Conservation (phyloP, 2,797 vertebrate genomes). For the Aphelocoma californica region DNA sequence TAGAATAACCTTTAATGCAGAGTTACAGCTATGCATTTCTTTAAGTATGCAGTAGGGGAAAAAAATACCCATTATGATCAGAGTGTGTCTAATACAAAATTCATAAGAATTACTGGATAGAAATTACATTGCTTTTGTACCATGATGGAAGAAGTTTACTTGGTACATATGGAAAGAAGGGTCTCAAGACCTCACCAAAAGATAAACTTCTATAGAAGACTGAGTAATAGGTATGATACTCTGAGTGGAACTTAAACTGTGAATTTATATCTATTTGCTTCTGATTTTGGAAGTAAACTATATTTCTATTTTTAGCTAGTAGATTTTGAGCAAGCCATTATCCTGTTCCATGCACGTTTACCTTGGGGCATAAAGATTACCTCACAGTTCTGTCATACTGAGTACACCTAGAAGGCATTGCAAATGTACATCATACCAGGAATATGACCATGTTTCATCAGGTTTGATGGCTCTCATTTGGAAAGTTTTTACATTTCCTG, state of each 20-base stretch:
- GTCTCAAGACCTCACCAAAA: neutral
- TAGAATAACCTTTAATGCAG: neutral
- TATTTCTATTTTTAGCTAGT: neutral
- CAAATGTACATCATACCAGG: neutral
- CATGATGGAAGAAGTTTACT: neutral
- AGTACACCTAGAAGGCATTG: neutral
- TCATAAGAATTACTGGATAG: neutral
- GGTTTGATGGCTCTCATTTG: neutral
- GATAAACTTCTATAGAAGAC: neutral
- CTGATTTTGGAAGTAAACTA: neutral
- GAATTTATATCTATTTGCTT: neutral
- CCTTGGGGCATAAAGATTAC: neutral
- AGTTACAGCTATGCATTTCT: neutral
- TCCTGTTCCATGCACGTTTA: neutral
- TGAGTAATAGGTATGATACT: neutral
- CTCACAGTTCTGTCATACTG: neutral
- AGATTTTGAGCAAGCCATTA: neutral
- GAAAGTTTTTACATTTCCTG: slow-evolving; percentile 51
- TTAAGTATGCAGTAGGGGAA: neutral
- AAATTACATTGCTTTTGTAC: neutral
- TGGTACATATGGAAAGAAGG: neutral
- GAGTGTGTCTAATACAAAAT: neutral
- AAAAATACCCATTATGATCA: neutral
- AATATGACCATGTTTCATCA: neutral
- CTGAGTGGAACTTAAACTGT: neutral